Percentiles rank a stretch among this genome's conserved stretches.
Conservation (phyloP, 2,113 vertebrate species). For the Chauna torquata region DNA sequence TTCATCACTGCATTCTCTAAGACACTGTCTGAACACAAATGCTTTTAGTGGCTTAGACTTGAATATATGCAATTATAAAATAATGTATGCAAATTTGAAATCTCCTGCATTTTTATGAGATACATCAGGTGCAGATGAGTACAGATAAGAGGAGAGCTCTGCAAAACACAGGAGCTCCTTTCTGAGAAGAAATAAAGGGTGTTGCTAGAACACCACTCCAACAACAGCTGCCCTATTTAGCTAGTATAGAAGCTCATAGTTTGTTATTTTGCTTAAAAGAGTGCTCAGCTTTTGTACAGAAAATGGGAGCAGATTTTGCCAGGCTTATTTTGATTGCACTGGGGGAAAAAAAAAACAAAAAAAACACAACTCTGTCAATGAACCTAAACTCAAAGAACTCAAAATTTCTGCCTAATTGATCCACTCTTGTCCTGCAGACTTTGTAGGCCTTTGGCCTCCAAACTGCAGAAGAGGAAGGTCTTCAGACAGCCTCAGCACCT, state of each 20-base stretch:
- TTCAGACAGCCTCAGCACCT: not conserved
- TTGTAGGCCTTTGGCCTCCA: not conserved
- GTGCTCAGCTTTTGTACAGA: not conserved
- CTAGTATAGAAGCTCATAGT: not conserved
- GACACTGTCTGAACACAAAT: rapidly evolving
- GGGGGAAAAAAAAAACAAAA: not conserved
- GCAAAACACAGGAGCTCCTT: constrained; percentile 12
- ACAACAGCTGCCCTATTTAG: constrained; percentile 48
- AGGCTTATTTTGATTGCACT: not conserved
- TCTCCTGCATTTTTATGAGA: constrained; percentile 27
- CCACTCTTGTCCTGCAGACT: not conserved
- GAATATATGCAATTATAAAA: not conserved
- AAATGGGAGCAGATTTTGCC: not conserved
- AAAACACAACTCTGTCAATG: not conserved
- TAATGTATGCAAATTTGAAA: constrained; percentile 18
- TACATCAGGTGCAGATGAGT: constrained; percentile 38
- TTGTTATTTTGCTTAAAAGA: not conserved
- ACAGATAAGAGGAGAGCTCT: not conserved
- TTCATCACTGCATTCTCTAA: not conserved
- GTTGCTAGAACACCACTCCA: constrained; percentile 36
- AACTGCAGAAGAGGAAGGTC: not conserved
- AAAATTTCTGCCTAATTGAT: not conserved
- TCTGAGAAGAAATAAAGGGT: constrained; percentile 16
- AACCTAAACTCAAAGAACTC: not conserved
- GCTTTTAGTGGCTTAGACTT: not conserved